Base-by-base conservation (phyloP, 2,888 invertebrate genomes). In the Trisateles emortualis region DNA sequence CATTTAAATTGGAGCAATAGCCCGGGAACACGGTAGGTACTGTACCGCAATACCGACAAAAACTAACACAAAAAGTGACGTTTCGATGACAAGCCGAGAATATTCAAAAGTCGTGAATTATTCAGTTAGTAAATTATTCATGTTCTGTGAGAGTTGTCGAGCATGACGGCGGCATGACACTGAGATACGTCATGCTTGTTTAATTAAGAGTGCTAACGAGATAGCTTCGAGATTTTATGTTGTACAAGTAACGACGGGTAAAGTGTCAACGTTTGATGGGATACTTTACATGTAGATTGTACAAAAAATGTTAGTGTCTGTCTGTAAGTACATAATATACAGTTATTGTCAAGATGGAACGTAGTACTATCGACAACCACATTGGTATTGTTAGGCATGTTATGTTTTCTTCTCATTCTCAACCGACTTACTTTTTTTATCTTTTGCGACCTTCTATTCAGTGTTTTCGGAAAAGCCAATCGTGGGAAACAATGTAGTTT, bases 81-180 rank as follows among this genome's bases (percentile, higher is more conserved):
- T 17, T 45, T 39, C 45, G 63, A 43, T 33, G 22, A 10, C 30
- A 19, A 30, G 26, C 36, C 19, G 29, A 16, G 22, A 39, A 64
- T 71, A 71, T 67, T 64, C 61, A 68, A 61, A 51, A 46, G 54
- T 52, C 40, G 50, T 67, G 68, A 69, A 69, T 69, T 57, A 69
- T 69, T 68, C 71, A 68, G 58, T n/a, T 44, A 39, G 64, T 69
- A 61, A 59, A 61, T 64, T 68, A 69, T 69, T 69, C 71, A 69
- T 69, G 60, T 59, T 52, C 48, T 32, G n/a, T 22, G 44, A 52
- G 64, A 52, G 52, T 55, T 52, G 5, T 26, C 11, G 13, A 41
- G 22, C 44, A 43, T 53, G 44, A 44, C 10, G 44, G 26, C 10
- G 44, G 26, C 33, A 44, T 49, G 48, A 40, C 29, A 14, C 19